Percentiles rank a stretch among this genome's conserved stretches.
Conservation (phyloP, 2,113 vertebrate species). For the Desmodus rotundus region DNA sequence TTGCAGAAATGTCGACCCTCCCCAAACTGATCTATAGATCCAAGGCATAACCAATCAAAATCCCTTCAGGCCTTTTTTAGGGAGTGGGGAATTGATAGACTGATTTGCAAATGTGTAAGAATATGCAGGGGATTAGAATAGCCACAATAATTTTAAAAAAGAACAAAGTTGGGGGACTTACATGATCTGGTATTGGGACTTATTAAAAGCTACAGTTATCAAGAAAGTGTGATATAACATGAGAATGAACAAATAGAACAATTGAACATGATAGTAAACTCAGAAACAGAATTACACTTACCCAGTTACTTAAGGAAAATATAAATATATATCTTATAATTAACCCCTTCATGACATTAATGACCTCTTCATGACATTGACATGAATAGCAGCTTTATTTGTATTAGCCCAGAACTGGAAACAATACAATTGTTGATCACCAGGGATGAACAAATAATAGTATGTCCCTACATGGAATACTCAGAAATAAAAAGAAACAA, state of each 20-base stretch:
- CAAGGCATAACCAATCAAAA: not conserved
- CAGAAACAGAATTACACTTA: not conserved
- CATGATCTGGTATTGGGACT: not conserved
- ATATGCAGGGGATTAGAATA: not conserved
- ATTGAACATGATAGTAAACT: not conserved
- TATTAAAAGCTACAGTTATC: not conserved
- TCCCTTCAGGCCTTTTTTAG: not conserved
- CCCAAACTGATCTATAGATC: not conserved
- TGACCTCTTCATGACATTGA: not conserved
- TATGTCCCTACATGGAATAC: not conserved
- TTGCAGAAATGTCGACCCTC: not conserved
- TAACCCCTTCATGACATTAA: not conserved
- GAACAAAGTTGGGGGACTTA: not conserved
- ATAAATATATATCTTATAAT: not conserved
- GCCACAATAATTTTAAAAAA: not conserved
- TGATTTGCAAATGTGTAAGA: not conserved
- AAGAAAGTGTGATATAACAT: not conserved
- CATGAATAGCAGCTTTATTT: not conserved
- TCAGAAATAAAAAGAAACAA: not conserved
- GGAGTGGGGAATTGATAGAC: not conserved
- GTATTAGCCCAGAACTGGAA: not conserved
- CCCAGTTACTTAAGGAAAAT: not conserved
- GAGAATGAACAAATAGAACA: not conserved
- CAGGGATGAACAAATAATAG: not conserved
- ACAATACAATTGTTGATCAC: not conserved